These are phyloP conservation scores for Helobdella robusta DNA, from an alignment of 2,888 invertebrate genomes.

Conservation along the genomic window DNA sequence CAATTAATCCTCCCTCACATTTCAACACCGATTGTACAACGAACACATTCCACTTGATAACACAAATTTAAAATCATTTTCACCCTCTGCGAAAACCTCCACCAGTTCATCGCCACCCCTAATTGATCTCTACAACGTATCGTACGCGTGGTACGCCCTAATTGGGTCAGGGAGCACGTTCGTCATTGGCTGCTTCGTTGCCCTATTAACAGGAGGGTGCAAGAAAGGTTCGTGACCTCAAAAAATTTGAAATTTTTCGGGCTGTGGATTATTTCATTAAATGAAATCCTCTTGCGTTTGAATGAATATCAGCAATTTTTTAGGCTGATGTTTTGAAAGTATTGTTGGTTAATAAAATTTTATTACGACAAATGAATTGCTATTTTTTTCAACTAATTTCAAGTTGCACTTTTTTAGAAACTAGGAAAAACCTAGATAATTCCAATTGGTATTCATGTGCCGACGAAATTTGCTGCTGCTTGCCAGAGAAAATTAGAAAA, in stretches of 20 bases:
- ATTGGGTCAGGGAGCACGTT: slow-evolving; percentile 24
- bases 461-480: slow-evolving; percentile 24
- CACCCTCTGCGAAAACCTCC: neutral
- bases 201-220: slow-evolving; percentile 17
- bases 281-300: neutral
- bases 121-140: slow-evolving; percentile 22
- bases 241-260: neutral
- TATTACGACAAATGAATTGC: no score
- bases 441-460: slow-evolving; percentile 24
- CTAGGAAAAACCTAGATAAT: neutral
- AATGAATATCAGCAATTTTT: neutral
- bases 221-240: neutral
- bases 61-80: neutral
- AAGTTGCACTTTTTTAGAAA: neutral
- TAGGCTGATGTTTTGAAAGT: neutral
- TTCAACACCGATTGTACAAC: neutral
- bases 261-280: neutral
- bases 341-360: no score
- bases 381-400: no score
- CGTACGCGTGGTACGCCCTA: slow-evolving; percentile 28
- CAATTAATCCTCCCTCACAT: neutral
- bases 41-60: neutral
- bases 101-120: neutral
- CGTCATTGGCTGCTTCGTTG: slow-evolving; percentile 26
- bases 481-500: slow-evolving; percentile 11